Percentiles rank a stretch among this genome's conserved stretches.
phyloP scores from a whole-genome alignment of 2,113 vertebrate species.

The Stercorarius parasiticus region DNA sequence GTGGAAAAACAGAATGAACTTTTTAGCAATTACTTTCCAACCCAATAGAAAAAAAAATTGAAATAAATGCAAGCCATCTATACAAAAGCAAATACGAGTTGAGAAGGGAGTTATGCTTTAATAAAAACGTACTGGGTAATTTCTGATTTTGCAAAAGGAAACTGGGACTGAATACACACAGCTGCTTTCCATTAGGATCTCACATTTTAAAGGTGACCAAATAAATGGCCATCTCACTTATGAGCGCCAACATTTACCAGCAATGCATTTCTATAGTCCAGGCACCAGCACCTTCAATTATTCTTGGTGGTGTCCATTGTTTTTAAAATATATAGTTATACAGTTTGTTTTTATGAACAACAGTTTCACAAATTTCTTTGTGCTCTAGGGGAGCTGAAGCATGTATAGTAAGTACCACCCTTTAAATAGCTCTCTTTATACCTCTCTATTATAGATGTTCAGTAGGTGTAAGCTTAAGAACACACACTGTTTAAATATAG shows the following conservation, averaged over 20 bases:
- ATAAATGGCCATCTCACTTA: not conserved
- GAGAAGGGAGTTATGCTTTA: not conserved
- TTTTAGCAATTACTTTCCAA: not conserved
- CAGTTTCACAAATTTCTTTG: not conserved
- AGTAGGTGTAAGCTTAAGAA: constrained; percentile 6
- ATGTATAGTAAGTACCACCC: not conserved
- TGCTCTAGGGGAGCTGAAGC: not conserved
- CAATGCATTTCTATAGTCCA: not conserved
- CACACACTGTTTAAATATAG: not conserved
- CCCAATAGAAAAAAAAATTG: not conserved
- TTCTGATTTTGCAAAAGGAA: not conserved
- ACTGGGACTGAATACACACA: not conserved
- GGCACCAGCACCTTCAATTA: not conserved
- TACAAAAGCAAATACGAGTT: not conserved
- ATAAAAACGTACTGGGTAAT: not conserved
- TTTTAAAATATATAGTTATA: not conserved
- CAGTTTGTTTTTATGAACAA: not conserved
- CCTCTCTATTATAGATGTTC: not conserved
- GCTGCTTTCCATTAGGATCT: not conserved
- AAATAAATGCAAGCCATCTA: not conserved
- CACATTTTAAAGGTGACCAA: not conserved
- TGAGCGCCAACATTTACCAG: not conserved
- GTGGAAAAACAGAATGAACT: not conserved
- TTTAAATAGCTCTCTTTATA: constrained; percentile 21
- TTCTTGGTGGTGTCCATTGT: not conserved